These are phyloP conservation scores for Drosophila monieri DNA, from an alignment of 2,888 invertebrate genomes.

Conservation along the genomic window DNA sequence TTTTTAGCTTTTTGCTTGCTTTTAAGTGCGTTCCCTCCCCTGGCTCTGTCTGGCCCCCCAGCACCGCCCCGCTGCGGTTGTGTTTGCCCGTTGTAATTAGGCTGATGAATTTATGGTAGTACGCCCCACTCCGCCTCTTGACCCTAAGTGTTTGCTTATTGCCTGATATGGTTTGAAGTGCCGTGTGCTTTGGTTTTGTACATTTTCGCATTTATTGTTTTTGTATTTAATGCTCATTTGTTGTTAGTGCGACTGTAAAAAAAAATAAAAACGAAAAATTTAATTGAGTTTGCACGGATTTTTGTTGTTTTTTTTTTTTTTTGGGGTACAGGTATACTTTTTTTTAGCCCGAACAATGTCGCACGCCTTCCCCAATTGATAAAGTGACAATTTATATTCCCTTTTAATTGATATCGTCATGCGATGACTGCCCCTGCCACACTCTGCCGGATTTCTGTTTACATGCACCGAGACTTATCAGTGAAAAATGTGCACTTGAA, in stretches of 20 bases:
- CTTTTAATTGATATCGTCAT: constrained; percentile 69
- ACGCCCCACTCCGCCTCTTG: not conserved
- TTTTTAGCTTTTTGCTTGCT: constrained; percentile 14
- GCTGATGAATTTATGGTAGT: constrained; percentile 71
- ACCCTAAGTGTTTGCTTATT: constrained; percentile 9
- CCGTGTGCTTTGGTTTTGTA: constrained; percentile 48
- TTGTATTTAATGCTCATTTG: constrained; percentile 2
- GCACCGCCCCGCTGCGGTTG: constrained; percentile 2
- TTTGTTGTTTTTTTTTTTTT: constrained; percentile 24
- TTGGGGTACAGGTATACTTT: constrained; percentile 25
- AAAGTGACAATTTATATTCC: constrained; percentile 71
- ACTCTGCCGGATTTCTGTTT: constrained; percentile 26
- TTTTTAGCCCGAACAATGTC: constrained; percentile 29
- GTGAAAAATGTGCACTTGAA: constrained; percentile 65
- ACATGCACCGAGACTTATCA: constrained; percentile 61
- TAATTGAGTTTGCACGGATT: constrained; percentile 52
- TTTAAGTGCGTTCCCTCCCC: constrained; percentile 48
- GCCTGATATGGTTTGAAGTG: constrained; percentile 60
- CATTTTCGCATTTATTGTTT: constrained; percentile 1
- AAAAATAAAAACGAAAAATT: constrained; percentile 27
- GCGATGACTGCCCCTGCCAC: constrained; percentile 17
- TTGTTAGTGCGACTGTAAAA: constrained; percentile 23
- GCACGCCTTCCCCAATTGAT: constrained; percentile 60
- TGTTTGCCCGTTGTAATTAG: constrained; percentile 61
- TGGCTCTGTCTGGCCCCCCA: constrained; percentile 16